Conservation (phyloP, 2,888 invertebrate species). For the Pterostichus niger region DNA sequence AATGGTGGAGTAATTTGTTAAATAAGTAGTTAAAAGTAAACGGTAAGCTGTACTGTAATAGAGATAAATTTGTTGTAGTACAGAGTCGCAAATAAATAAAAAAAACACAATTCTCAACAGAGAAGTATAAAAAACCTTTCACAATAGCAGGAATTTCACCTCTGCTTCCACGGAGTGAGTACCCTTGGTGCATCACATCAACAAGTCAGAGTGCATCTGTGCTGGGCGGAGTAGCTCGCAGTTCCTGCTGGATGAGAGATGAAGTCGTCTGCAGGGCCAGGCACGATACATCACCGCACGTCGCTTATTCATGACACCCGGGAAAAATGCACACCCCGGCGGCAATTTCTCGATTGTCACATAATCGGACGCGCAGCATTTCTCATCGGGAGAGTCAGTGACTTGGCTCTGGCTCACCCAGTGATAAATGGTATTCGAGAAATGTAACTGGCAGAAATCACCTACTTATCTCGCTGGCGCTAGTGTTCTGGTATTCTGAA, state of each 20-base stretch:
- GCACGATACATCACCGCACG: conserved; percentile 46
- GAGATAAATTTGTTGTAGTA: too few species aligned
- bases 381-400: conserved; percentile 50
- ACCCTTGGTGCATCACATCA: not conserved
- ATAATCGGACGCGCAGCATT: conserved; percentile 65
- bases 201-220: not conserved
- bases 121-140: too few species aligned
- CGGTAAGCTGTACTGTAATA: too few species aligned
- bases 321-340: conserved; percentile 61
- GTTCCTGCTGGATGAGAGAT: not conserved
- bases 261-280: conserved; percentile 16
- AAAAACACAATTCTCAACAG: too few species aligned
- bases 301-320: conserved; percentile 62
- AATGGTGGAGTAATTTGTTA: too few species aligned
- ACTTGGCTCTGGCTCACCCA: conserved; percentile 23
- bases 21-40: too few species aligned
- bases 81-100: too few species aligned
- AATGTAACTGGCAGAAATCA: conserved; percentile 65
- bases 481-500: not conserved
- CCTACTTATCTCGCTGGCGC: conserved; percentile 58
- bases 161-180: too few species aligned
- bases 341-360: conserved; percentile 67
- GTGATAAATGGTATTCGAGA: conserved; percentile 63
- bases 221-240: not conserved
- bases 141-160: not conserved